Conservation (phyloP, 2,113 vertebrate genomes). For the Macroglossus sobrinus region DNA sequence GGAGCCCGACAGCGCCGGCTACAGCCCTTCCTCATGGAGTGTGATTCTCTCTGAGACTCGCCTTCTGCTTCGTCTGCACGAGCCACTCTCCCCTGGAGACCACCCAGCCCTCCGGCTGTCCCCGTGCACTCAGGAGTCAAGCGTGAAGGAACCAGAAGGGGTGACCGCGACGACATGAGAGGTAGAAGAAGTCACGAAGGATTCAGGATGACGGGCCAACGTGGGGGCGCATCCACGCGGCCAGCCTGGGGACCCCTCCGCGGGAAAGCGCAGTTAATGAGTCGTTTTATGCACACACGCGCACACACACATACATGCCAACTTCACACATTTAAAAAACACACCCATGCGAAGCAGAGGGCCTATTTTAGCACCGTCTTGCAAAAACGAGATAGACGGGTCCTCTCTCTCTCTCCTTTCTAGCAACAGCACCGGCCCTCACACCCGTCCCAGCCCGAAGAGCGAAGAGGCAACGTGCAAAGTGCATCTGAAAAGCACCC, state of each 20-base stretch:
- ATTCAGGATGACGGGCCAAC: not conserved
- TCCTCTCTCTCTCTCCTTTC: not conserved
- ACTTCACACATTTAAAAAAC: slow-evolving; percentile 65
- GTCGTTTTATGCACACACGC: slow-evolving; percentile 64
- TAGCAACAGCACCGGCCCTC: not conserved
- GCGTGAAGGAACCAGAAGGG: not conserved
- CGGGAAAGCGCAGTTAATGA: slow-evolving; percentile 35
- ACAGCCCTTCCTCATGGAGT: not conserved
- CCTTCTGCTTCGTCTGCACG: slow-evolving; percentile 41
- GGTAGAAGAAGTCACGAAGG: not conserved
- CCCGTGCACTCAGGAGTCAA: not conserved
- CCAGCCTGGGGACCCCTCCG: not conserved
- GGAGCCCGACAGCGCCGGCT: not conserved
- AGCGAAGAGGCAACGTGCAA: not conserved
- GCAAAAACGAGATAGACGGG: slow-evolving; percentile 21
- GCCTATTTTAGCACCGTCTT: slow-evolving; percentile 41
- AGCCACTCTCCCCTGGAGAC: not conserved
- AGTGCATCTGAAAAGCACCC: not conserved
- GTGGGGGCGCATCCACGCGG: no score
- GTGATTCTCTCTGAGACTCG: slow-evolving; percentile 5
- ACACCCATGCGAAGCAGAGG: slow-evolving; percentile 32
- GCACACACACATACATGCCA: not conserved
- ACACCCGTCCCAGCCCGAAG: not conserved
- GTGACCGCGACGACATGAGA: not conserved
- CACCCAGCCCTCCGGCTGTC: not conserved